Evolutionary conservation across 2,113 vertebrate genomes (phyloP), one percentile per base, ranked within the genome.

Genomic region (Vulpes vulpes): DNA sequence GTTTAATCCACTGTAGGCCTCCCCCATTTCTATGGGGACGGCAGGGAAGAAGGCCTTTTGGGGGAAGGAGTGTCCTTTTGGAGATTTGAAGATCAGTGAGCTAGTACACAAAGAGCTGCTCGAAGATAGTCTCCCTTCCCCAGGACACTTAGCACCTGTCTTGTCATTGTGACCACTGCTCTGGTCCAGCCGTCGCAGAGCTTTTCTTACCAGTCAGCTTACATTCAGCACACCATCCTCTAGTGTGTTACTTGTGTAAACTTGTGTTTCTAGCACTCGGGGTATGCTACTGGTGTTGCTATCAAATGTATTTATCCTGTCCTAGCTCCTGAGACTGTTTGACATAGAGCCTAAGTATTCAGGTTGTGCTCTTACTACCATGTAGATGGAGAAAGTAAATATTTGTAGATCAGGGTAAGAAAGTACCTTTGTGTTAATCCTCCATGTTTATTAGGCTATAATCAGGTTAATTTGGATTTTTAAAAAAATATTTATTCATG

Each of bases 401-500:
- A 8, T 82, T 67, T 89, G 43, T 78, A 86, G 53, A 5, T 57
- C 59, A 14, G 53, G 71, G 27, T 67, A 27, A 73, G 62, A 25
- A 55, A 53, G 57, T 35, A 7, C 5, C 35, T 95, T 89, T 93
- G 51, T 27, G 38, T 69, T 69, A 51, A 53, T 43, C 49, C 79
- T 90, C 85, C 23, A 79, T 95, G 6, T 30, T 92, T 73, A 8
- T 69, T 35, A 59, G 35, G 55, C 20, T 71, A 65, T 91, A 86
- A 35, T 12, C 11, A 91, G 67, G 7, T 71, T 57, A 65, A 59
- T 8, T 25, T 53, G 30, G 53, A n/a, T 64, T 94, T 94, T 87
- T 16, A 60, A 23, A 27, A 30, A 30, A 25, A 43, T 43, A 43
- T 43, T 43, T 43, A 43, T 43, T 43, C 43, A 43, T 43, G 43